phyloP scores from a whole-genome alignment of 1,140 invertebrate genomes.

The Cardiocondyla obscurior region DNA sequence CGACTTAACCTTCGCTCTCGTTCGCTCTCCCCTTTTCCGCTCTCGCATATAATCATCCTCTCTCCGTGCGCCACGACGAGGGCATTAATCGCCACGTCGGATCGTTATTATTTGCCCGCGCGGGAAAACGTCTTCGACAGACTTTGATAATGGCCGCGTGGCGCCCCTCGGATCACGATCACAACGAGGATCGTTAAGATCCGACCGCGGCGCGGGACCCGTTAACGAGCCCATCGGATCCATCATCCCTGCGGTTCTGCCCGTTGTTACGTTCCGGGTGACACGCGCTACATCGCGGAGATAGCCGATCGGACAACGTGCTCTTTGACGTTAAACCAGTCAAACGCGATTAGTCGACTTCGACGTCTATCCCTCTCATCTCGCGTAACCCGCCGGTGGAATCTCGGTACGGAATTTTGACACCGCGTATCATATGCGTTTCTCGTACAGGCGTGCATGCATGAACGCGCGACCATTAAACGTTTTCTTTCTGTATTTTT shows the following conservation, averaged over 20 bases:
- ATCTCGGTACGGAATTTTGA: neutral
- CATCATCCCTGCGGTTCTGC: slow-evolving; percentile 19
- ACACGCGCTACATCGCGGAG: neutral
- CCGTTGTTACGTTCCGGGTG: slow-evolving; percentile 25
- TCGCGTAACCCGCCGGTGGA: neutral
- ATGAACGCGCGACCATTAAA: neutral
- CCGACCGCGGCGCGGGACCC: neutral
- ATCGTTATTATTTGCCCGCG: slow-evolving; percentile 51
- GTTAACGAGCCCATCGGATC: slow-evolving; percentile 55
- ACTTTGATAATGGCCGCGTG: slow-evolving; percentile 29
- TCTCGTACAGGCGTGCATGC: too few species aligned
- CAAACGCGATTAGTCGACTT: slow-evolving; percentile 1
- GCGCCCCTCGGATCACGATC: slow-evolving; percentile 28
- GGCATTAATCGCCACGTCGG: slow-evolving; percentile 55
- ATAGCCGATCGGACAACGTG: slow-evolving; percentile 33
- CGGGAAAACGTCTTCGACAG: slow-evolving; percentile 43
- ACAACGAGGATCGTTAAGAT: slow-evolving; percentile 54
- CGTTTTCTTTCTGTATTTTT: neutral
- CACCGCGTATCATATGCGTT: too few species aligned
- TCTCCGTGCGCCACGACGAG: slow-evolving; percentile 24
- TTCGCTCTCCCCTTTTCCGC: slow-evolving; percentile 34
- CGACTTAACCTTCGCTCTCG: slow-evolving; percentile 58
- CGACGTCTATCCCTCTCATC: neutral
- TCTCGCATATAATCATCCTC: slow-evolving; percentile 44
- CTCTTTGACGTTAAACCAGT: slow-evolving; percentile 11